Evolutionary conservation across 2,888 invertebrate genomes (phyloP).

Genomic region (Beris morrisii): DNA sequence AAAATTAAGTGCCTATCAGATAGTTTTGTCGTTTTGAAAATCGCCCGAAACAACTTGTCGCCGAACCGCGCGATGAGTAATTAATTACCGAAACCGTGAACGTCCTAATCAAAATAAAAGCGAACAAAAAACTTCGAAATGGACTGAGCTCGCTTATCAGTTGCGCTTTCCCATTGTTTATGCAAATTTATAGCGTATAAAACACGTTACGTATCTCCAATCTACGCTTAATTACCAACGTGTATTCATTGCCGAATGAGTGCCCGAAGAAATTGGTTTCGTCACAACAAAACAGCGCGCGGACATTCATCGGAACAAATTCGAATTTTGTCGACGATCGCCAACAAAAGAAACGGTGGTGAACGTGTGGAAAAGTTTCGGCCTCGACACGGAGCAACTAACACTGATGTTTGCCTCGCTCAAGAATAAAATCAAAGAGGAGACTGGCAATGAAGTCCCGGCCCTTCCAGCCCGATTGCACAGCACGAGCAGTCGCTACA

Average conservation of each 20-base stretch:
- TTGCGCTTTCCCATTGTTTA: slow-evolving; percentile 27
- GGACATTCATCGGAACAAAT: neutral
- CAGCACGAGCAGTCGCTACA: slow-evolving; percentile 16
- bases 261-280: slow-evolving; percentile 29
- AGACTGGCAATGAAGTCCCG: slow-evolving; percentile 79
- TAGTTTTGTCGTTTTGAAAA: too few species aligned
- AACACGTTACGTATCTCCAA: slow-evolving; percentile 15
- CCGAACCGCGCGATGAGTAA: too few species aligned
- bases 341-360: neutral
- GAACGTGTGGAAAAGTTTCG: neutral
- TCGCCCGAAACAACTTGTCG: too few species aligned
- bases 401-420: slow-evolving; percentile 78
- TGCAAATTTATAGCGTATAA: slow-evolving; percentile 22
- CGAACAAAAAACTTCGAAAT: slow-evolving; percentile 10
- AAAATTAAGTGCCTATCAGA: too few species aligned
- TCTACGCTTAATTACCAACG: slow-evolving; percentile 7
- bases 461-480: slow-evolving; percentile 25
- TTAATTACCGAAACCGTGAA: too few species aligned
- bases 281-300: slow-evolving; percentile 18
- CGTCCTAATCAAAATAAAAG: neutral
- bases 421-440: slow-evolving; percentile 87
- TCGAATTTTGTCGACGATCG: neutral
- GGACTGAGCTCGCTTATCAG: slow-evolving; percentile 14
- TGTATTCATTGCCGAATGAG: slow-evolving; percentile 22
- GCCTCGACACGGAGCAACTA: slow-evolving; percentile 20